Base-by-base conservation (phyloP, 2,888 invertebrate species). In the Epinotia brunnichana region DNA sequence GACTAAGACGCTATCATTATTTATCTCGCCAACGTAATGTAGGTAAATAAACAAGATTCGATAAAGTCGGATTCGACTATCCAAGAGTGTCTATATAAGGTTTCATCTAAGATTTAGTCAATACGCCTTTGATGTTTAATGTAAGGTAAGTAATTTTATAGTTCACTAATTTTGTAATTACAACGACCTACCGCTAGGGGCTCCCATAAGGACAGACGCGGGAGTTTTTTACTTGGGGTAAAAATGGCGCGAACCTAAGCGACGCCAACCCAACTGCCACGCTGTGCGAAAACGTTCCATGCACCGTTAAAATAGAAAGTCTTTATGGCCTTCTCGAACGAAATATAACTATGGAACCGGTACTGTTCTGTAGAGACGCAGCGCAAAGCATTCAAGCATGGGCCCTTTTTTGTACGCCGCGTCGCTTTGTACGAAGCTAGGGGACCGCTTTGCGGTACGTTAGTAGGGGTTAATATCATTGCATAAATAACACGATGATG, bases 401-500 rank as follows among this genome's bases (percentile, higher is more conserved):
- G 76, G 67, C 63, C 59, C 77, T 75, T 73, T 81, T 81, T 77
- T 73, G 44, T 67, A 53, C n/a, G 15, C 56, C 11, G 67, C n/a
- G 17, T 51, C 11, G 67, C 60, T 54, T 70, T 61, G 68, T 68
- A 68, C 51, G 70, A 64, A 56, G 63, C 66, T 61, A 76, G 74
- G 59, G 73, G 69, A 66, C 54, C 68, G 67, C 69, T 73, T 77
- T 80, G 79, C 74, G 79, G 77, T 81, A 80, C 78, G 74, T 78
- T 81, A 74, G 70, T 68, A 66, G 70, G 70, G 74, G 64, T 56
- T 53, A 56, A 66, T 70, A 74, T 70, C 59, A 63, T 73, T 59
- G 69, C 73, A 68, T 61, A 67, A 72, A 72, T 67, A 69, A 63
- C 69, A 66, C 59, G 15, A 59, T 63, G 53, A 56, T 68, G 62